phyloP scores from a whole-genome alignment of 92 coral and sea anemone genomes.

The Montipora capitata region DNA sequence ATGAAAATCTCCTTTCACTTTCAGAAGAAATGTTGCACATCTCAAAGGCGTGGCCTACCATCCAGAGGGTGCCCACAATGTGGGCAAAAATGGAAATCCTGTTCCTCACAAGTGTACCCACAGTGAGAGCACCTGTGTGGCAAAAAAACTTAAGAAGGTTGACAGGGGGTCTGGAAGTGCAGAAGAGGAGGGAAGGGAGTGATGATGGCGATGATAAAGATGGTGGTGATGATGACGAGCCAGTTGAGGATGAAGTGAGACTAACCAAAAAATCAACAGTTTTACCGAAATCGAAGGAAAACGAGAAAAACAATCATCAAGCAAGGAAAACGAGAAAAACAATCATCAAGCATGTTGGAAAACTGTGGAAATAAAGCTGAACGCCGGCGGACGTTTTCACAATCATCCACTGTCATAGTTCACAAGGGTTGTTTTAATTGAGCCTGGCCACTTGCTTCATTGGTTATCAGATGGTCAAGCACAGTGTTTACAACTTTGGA shows the following conservation, averaged over 20 bases:
- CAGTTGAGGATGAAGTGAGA: conserved; percentile 2
- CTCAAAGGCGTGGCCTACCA: not conserved
- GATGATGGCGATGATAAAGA: too few species aligned
- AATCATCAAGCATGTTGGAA: conserved; percentile 2
- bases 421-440: not conserved
- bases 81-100: not conserved
- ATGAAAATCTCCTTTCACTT: not conserved
- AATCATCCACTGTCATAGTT: not conserved
- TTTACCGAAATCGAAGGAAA: conserved; percentile 2
- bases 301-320: too few species aligned
- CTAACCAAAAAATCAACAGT: not conserved
- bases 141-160: not conserved
- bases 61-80: not conserved
- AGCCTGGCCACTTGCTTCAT: conserved; percentile 10
- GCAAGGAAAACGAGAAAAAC: too few species aligned
- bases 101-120: not conserved
- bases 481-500: conserved; percentile 4
- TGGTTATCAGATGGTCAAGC: not conserved
- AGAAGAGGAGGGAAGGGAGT: conserved; percentile 13
- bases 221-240: conserved; percentile 1
- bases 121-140: not conserved
- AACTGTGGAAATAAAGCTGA: conserved; percentile 8
- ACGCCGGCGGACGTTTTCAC: not conserved
- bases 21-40: not conserved
- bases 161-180: conserved; percentile 5